Conservation (phyloP, 2,888 invertebrate species). For the Sinodicranocentrus sp. region DNA sequence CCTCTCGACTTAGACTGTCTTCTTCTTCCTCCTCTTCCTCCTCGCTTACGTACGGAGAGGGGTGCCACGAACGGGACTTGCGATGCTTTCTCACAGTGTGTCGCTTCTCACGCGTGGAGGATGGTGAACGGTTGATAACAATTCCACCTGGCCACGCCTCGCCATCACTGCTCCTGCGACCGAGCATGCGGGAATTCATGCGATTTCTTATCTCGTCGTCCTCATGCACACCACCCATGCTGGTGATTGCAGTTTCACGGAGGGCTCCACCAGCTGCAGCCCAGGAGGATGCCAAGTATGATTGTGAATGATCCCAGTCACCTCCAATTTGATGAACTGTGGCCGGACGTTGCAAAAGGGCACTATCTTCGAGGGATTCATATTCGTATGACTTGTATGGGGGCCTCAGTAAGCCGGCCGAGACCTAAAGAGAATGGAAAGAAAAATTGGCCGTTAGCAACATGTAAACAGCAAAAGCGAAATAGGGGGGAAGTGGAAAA, state of each 20-base stretch:
- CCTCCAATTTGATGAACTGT: constrained; percentile 73
- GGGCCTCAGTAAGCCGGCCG: constrained; percentile 77
- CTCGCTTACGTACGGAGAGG: constrained; percentile 80
- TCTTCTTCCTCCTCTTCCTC: constrained; percentile 80
- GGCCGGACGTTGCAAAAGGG: constrained; percentile 72
- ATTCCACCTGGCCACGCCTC: constrained; percentile 71
- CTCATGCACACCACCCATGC: constrained; percentile 76
- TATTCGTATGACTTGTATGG: constrained; percentile 79
- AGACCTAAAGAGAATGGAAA: constrained; percentile 69
- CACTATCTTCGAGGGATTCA: constrained; percentile 79
- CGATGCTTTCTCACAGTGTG: constrained; percentile 77
- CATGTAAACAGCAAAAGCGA: constrained; percentile 72
- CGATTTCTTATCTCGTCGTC: constrained; percentile 77
- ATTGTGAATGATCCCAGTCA: constrained; percentile 78
- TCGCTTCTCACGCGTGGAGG: constrained; percentile 71
- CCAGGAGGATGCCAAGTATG: constrained; percentile 78
- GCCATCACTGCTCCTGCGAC: constrained; percentile 75
- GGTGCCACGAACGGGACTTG: constrained; percentile 80
- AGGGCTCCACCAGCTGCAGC: constrained; percentile 78
- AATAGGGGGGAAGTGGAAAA: constrained; percentile 71
- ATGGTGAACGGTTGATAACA: constrained; percentile 59
- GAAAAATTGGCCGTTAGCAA: constrained; percentile 30
- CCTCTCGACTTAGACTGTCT: constrained; percentile 81
- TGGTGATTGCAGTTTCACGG: constrained; percentile 79
- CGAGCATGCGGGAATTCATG: constrained; percentile 73